phyloP scores from a whole-genome alignment of 1,140 invertebrate species.

The Bombus pascuorum region DNA sequence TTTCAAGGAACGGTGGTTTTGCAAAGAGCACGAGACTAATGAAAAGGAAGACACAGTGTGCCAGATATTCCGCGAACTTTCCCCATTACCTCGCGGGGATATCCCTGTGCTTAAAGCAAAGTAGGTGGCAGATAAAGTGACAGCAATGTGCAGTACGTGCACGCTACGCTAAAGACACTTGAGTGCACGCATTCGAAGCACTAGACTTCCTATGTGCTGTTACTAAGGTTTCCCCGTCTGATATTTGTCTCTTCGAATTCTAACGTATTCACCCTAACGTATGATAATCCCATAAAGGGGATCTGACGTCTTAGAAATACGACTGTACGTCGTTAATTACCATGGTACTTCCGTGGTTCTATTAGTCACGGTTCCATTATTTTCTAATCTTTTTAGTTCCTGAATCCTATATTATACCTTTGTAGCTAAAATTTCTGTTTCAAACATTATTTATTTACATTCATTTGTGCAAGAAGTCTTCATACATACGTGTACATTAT shows the following conservation, averaged over 20 bases:
- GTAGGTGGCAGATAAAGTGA: constrained; percentile 38
- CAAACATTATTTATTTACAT: too few relatives aligned
- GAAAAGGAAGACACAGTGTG: constrained; percentile 8
- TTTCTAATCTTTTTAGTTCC: neutral
- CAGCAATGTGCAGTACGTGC: constrained; percentile 7
- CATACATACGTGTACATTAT: too few relatives aligned
- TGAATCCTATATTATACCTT: too few relatives aligned
- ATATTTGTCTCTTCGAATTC: constrained; percentile 17
- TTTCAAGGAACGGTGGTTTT: neutral
- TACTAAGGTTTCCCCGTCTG: constrained; percentile 18
- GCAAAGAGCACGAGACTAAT: constrained; percentile 1
- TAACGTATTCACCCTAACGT: neutral
- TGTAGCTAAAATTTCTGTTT: too few relatives aligned
- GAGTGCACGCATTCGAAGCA: constrained; percentile 27
- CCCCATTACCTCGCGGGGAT: constrained; percentile 1
- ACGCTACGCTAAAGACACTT: constrained; percentile 26
- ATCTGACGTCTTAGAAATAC: neutral
- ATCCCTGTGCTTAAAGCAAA: constrained; percentile 21
- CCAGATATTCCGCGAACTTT: constrained; percentile 29
- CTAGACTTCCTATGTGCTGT: constrained; percentile 6
- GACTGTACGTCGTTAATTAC: neutral
- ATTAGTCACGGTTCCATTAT: neutral
- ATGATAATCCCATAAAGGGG: constrained; percentile 38
- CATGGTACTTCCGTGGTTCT: neutral
- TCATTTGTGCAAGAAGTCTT: too few relatives aligned